phyloP scores from a whole-genome alignment of 1,140 invertebrate genomes.

The Vanessa tameamea region DNA sequence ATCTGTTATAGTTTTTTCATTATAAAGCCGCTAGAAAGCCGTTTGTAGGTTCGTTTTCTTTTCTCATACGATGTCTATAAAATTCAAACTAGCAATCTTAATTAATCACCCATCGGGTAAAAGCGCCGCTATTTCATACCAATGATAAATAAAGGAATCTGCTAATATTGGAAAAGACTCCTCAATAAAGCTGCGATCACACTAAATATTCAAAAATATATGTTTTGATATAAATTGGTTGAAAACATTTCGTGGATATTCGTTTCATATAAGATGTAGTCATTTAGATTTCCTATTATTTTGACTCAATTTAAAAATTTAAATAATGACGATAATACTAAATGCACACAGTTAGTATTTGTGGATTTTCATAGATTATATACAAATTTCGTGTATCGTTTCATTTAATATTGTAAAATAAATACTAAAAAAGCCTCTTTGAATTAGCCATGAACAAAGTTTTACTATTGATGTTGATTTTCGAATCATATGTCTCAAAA shows the following conservation, averaged over 20 bases:
- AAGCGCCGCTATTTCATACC: slow-evolving; percentile 20
- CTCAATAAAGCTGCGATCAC: slow-evolving; percentile 8
- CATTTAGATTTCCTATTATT: too few species aligned
- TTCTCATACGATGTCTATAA: slow-evolving; percentile 14
- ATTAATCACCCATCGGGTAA: slow-evolving; percentile 22
- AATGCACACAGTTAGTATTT: too few species aligned
- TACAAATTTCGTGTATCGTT: too few species aligned
- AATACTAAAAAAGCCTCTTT: too few species aligned
- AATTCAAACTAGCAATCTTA: slow-evolving; percentile 26
- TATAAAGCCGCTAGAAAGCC: background rate
- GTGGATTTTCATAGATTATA: too few species aligned
- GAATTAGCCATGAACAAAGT: too few species aligned
- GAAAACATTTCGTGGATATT: background rate
- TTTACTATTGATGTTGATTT: too few species aligned
- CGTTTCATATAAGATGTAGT: background rate
- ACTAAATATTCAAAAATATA: background rate
- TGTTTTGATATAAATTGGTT: background rate
- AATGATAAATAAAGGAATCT: slow-evolving; percentile 15
- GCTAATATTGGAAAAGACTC: slow-evolving; percentile 18
- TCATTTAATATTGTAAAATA: too few species aligned
- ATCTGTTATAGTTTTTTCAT: too few species aligned
- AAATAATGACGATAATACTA: too few species aligned
- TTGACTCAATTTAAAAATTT: too few species aligned
- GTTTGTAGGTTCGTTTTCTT: slow-evolving; percentile 10
- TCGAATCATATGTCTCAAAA: too few species aligned